Percentiles rank a stretch among this genome's conserved stretches.
These are phyloP conservation scores for Alviniconcha strummeri DNA, from an alignment of 2,888 invertebrate genomes.

Conservation along the genomic window DNA sequence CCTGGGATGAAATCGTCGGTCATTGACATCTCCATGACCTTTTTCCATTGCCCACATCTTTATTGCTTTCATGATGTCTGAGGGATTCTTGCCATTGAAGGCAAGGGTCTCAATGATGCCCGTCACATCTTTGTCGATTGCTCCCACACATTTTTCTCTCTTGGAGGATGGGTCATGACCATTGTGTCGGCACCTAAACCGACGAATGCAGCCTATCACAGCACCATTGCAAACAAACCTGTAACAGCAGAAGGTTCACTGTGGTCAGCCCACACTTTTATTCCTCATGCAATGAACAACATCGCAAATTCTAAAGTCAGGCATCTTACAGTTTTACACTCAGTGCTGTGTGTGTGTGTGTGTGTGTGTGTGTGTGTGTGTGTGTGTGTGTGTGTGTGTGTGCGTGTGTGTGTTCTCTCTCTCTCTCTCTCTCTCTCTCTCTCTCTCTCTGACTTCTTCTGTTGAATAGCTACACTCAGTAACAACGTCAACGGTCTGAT, in stretches of 20 bases:
- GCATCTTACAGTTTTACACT: too few species aligned
- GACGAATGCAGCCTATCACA: neutral
- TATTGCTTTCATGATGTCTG: constrained; percentile 3
- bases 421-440: too few species aligned
- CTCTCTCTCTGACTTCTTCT: too few species aligned
- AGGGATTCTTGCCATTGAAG: constrained; percentile 1
- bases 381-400: too few species aligned
- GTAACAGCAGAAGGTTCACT: neutral
- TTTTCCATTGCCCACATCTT: neutral
- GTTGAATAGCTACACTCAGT: too few species aligned
- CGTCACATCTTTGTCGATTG: neutral
- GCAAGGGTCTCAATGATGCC: constrained; percentile 1
- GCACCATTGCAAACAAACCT: neutral
- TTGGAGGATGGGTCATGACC: constrained; percentile 1
- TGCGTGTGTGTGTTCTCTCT: too few species aligned
- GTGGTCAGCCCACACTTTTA: too few species aligned
- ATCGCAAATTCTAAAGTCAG: too few species aligned
- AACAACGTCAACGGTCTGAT: too few species aligned
- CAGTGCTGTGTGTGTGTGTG: too few species aligned
- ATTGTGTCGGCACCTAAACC: neutral
- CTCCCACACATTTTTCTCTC: neutral
- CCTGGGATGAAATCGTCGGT: neutral
- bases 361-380: too few species aligned
- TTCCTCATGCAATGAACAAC: too few species aligned
- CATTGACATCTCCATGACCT: neutral